Base-by-base conservation (phyloP, 1,140 invertebrate species). In the Coenobita brevimanus region DNA sequence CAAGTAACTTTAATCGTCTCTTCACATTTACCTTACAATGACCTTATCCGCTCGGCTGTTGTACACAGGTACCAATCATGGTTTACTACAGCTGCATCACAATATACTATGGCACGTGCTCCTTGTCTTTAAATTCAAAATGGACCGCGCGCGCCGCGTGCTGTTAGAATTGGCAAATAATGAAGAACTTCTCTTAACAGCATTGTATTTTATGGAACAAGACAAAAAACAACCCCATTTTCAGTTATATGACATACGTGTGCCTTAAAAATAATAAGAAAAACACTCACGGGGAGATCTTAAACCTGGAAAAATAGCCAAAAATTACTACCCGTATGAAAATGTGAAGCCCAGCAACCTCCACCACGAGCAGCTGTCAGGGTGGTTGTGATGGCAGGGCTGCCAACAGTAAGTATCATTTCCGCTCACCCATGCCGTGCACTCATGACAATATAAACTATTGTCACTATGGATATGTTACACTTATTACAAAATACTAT, bases 71-170 rank as follows among this genome's bases (percentile, higher is more conserved):
- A 50, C 46, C 0, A 13, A 13, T n/a, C n/a, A n/a, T n/a, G n/a
- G n/a, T n/a, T n/a, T n/a, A n/a, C n/a, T n/a, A n/a, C n/a, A n/a
- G 0, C 17, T 71, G 10, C 27, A 33, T 71, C 30, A 1, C 17
- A 38, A 71, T 33, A 71, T 24, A 54, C 38, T 38, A 54, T 46
- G 80, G 62, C 76, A 87, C 78, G 76, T 87, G 78, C 15, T 27
- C 38, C 15, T 21, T 57, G 76, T 69, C 57, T 87, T 87, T 80
- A 87, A 87, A 80, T 87, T 87, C 85, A 87, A 87, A 87, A 43
- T 80, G 75, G 17, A 46, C 43, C 76, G 85, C 85, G 85, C 85
- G 85, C 67, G 85, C 76, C 85, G 78, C 85, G 85, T 87, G 85
- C 50, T 24, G 64, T 41, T 15, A 50, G 21, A 41, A 64, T 50